These are phyloP conservation scores for Morbakka virulenta DNA, from an alignment of 30 jellyfish, hydroid and myxozoan species.

Conservation along the genomic window DNA sequence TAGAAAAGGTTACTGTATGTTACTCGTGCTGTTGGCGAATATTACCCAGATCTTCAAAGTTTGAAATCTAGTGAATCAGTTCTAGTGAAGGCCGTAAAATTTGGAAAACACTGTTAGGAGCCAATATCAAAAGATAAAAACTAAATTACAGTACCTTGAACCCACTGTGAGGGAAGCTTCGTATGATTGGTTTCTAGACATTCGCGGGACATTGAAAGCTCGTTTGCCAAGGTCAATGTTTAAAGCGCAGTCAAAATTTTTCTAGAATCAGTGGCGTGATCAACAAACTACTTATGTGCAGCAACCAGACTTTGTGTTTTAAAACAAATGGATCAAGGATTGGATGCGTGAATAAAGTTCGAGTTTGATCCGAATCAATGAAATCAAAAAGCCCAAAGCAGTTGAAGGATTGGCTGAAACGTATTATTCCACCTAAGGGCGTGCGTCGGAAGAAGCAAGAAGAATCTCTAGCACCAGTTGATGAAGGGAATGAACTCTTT, in stretches of 20 bases:
- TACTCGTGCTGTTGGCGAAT: constrained; percentile 52
- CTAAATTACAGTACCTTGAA: constrained; percentile 8
- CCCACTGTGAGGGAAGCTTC: constrained; percentile 40
- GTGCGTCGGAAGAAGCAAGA: no score
- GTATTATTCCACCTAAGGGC: constrained; percentile 29
- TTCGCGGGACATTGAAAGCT: constrained; percentile 39
- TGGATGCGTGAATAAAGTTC: constrained; percentile 28
- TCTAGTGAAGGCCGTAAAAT: no score
- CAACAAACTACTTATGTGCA: constrained; percentile 44
- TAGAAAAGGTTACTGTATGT: no score
- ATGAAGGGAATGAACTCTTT: no score
- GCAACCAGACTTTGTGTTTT: constrained; percentile 15
- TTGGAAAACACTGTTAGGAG: constrained; percentile 27
- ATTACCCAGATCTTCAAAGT: no score
- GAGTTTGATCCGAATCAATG: constrained; percentile 23
- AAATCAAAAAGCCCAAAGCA: no score
- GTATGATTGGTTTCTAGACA: constrained; percentile 34
- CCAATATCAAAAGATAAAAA: not conserved
- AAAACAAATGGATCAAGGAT: constrained; percentile 13
- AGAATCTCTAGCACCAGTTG: no score
- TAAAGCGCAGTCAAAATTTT: no score
- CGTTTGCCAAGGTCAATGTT: constrained; percentile 33
- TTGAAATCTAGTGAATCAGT: constrained; percentile 10
- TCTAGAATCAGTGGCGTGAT: constrained; percentile 25
- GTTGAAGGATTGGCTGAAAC: not conserved